Base-by-base conservation (phyloP, 2,113 vertebrate genomes). In the Mystacornis crossleyi region DNA sequence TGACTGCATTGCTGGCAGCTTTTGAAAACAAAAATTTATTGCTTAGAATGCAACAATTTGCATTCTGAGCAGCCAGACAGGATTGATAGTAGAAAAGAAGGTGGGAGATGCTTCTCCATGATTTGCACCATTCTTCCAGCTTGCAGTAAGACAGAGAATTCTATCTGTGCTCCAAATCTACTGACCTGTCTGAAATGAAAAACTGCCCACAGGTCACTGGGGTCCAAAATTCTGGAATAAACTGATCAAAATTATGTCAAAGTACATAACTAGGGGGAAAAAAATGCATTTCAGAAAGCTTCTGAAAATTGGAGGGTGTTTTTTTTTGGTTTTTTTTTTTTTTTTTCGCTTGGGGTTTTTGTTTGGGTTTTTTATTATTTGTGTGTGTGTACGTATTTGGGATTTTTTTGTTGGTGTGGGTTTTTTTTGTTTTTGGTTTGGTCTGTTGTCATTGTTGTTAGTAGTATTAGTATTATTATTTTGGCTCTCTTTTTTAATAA, bases 41-140 rank as follows among this genome's bases (percentile, higher is more conserved):
- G 20, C 12, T 47, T 21, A 24, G 21, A 55, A n/a, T 45, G 16
- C 25, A 47, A 12, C 8, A 24, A 4, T 42, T 93, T 85, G 33
- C 34, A 51, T 58, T 78, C 54, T 55, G 36, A 64, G 40, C 54
- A 78, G 33, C 47, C 19, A 60, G 9, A 18, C 51, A 42, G n/a
- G 19, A 19, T 2, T 50, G 40, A 20, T 4, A 20, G 50, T 23
- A 73, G 40, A 73, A 60, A 42, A 20, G 33, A 47, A 73, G 12
- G 14, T 1, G 0, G 21, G 62, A 34, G 17, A 26, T 58, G 31
- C 31, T 64, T 24, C 50, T 42, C 34, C 31, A 7, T 0, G 1
- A n/a, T 10, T n/a, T 74, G 20, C 14, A 36, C 33, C 1, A 2
- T 40, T 54, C 24, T 77, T 69, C 47, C 45, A 57, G 19, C 13